Evolutionary conservation across 2,113 vertebrate genomes (phyloP).

Genomic region (Austrofundulus limnaeus): DNA sequence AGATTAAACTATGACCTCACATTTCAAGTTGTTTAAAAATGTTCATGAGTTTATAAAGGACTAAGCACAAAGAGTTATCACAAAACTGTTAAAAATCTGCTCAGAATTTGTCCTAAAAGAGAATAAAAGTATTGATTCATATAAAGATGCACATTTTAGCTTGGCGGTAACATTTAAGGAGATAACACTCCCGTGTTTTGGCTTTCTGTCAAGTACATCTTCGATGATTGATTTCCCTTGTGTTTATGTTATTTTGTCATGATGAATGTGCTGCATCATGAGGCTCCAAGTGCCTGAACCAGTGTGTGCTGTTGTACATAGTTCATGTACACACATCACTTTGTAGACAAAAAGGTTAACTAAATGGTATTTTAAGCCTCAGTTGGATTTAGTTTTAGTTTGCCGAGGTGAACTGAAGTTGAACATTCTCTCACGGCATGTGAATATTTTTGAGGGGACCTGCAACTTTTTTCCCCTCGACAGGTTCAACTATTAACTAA

Average conservation of each 20-base stretch:
- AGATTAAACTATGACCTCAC: no score
- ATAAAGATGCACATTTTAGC: no score
- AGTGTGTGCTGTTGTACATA: no score
- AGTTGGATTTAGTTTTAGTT: neutral
- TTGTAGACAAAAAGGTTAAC: neutral
- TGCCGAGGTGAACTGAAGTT: neutral
- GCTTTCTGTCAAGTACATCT: neutral
- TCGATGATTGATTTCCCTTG: neutral
- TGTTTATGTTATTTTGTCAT: slow-evolving; percentile 11
- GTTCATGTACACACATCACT: neutral
- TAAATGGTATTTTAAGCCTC: slow-evolving; percentile 17
- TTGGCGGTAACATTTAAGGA: no score
- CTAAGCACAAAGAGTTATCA: neutral
- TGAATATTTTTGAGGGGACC: neutral
- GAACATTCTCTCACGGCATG: neutral
- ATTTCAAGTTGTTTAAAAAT: no score
- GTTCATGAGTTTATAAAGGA: neutral
- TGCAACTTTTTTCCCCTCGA: neutral
- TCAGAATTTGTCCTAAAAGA: no score
- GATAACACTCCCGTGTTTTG: no score
- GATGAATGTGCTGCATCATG: slow-evolving; percentile 11
- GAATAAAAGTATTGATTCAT: no score
- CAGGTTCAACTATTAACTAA: neutral
- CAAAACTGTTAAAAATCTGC: no score
- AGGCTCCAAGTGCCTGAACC: slow-evolving; percentile 5